phyloP scores from a whole-genome alignment of 2,888 invertebrate genomes.

The Caradrina clavipalpis region DNA sequence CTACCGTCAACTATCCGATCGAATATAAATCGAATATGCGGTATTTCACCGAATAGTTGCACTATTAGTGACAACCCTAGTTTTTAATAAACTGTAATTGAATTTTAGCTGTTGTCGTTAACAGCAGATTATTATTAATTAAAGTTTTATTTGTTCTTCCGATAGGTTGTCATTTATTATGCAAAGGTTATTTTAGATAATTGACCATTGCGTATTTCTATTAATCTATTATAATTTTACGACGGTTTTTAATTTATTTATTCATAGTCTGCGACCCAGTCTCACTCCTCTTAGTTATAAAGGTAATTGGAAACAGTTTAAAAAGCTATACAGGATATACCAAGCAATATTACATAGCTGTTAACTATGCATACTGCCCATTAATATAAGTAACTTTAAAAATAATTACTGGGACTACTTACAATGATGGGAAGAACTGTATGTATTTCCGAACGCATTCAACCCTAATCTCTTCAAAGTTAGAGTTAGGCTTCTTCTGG shows the following conservation, averaged over 20 bases:
- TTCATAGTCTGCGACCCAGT: background rate
- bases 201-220: background rate
- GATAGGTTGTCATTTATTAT: background rate
- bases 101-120: background rate
- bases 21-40: background rate
- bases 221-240: background rate
- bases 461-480: no score
- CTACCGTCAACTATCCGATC: background rate
- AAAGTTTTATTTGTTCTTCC: background rate
- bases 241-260: background rate
- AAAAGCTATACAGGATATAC: background rate
- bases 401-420: no score
- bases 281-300: conserved; percentile 1
- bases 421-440: no score
- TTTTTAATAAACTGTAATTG: background rate
- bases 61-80: background rate
- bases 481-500: no score
- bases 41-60: background rate
- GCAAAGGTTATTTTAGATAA: background rate
- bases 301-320: conserved; percentile 6
- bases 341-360: no score
- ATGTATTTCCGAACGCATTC: no score
- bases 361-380: no score
- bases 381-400: no score
- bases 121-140: background rate